Percentiles rank a stretch among this genome's conserved stretches.
Evolutionary conservation across 2,797 vertebrate species (phyloP).

Genomic region (Aldrovandia affinis): DNA sequence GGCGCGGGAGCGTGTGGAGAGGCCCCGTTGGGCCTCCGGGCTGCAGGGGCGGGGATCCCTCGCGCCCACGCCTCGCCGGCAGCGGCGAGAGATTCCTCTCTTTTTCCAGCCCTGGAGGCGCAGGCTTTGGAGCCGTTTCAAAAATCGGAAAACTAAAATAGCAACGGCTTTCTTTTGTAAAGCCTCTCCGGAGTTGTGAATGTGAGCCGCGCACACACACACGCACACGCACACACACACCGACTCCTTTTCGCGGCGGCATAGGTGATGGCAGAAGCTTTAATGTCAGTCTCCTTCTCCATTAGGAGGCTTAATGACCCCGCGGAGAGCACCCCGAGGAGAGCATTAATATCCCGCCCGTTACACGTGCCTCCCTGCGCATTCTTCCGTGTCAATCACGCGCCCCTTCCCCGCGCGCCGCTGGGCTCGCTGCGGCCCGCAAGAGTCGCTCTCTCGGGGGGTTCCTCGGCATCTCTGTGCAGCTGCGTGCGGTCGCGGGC

Average conservation of each 20-base stretch:
- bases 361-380: conserved; percentile 56
- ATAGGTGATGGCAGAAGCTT: conserved; percentile 65
- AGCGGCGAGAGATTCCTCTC: conserved; percentile 60
- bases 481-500: background rate
- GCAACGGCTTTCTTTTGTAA: conserved; percentile 53
- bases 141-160: conserved; percentile 68
- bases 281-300: conserved; percentile 75
- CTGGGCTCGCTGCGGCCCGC: conserved; percentile 60
- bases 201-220: conserved; percentile 50
- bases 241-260: conserved; percentile 67
- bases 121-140: conserved; percentile 70
- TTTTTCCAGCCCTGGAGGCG: conserved; percentile 75
- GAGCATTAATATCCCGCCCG: conserved; percentile 74
- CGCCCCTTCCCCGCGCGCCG: conserved; percentile 61
- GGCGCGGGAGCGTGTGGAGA: conserved; percentile 63
- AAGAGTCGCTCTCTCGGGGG: conserved; percentile 51
- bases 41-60: conserved; percentile 66
- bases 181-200: conserved; percentile 54
- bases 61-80: conserved; percentile 73
- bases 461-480: background rate
- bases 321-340: conserved; percentile 70
- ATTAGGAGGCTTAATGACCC: conserved; percentile 78
- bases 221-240: conserved; percentile 55
- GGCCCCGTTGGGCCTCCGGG: conserved; percentile 71
- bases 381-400: conserved; percentile 76